These are phyloP conservation scores for Hippopotamyrus pictus DNA, from an alignment of 2,797 vertebrate species.

Conservation along the genomic window DNA sequence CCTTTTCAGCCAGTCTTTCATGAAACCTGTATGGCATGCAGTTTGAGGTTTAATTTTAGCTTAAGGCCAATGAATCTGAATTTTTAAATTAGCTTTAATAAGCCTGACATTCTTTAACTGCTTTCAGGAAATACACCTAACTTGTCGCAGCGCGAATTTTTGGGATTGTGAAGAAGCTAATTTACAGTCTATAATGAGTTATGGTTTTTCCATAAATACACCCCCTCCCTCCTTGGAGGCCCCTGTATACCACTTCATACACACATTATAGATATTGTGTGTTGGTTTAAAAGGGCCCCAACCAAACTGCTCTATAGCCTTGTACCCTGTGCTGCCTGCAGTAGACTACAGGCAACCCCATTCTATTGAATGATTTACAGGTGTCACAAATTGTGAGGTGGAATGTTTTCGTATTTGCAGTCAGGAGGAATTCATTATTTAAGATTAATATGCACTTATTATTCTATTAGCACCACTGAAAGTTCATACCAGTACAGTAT, in stretches of 20 bases:
- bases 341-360: not conserved
- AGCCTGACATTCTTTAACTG: conserved; percentile 22
- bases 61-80: conserved; percentile 29
- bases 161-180: conserved; percentile 7
- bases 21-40: conserved; percentile 19
- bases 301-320: not conserved
- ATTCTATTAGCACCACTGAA: not conserved
- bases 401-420: not conserved
- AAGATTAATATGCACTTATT: not conserved
- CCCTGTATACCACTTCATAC: not conserved
- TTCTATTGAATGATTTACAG: not conserved
- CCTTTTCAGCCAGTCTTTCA: conserved; percentile 6
- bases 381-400: not conserved
- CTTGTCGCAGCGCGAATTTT: not conserved
- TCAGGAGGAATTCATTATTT: not conserved
- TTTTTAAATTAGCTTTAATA: conserved; percentile 40
- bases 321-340: not conserved
- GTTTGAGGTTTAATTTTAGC: conserved; percentile 17
- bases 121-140: conserved; percentile 24
- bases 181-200: not conserved
- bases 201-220: not conserved
- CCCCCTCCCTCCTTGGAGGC: not conserved
- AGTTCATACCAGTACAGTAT: not conserved
- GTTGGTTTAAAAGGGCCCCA: not conserved
- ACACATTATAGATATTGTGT: not conserved